Evolutionary conservation across 2,797 vertebrate genomes (phyloP).

Genomic region (Carcharodon carcharias): DNA sequence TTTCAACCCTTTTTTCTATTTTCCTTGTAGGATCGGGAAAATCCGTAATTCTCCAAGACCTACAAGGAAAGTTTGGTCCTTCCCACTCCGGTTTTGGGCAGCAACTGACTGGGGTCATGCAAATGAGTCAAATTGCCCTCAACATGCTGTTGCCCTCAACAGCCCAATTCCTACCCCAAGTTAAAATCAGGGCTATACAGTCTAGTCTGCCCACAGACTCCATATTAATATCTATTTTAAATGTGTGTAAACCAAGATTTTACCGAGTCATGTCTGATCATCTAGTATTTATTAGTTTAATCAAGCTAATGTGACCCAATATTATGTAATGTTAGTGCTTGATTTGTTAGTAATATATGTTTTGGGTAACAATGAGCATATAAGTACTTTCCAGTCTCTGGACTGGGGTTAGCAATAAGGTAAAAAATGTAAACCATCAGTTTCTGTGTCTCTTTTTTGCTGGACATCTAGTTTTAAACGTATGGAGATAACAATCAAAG

Average conservation of each 20-base stretch:
- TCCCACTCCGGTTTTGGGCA: background rate
- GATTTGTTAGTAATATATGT: slow-evolving; percentile 13
- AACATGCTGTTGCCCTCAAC: too few relatives aligned
- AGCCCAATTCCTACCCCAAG: background rate
- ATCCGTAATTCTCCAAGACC: background rate
- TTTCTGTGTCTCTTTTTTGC: background rate
- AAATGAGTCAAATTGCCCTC: background rate
- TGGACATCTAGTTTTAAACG: slow-evolving; percentile 37
- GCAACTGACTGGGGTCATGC: background rate
- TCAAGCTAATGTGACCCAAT: background rate
- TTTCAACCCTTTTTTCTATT: background rate
- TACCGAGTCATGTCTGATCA: background rate
- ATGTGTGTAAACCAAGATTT: background rate
- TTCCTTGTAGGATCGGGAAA: background rate
- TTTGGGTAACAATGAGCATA: background rate
- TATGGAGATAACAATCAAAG: slow-evolving; percentile 61
- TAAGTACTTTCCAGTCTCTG: background rate
- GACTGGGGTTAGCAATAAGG: background rate
- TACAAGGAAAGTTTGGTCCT: background rate
- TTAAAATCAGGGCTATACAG: background rate
- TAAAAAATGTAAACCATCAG: background rate
- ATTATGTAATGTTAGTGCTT: background rate
- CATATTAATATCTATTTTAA: background rate
- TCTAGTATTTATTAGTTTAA: background rate
- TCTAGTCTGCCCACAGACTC: background rate